Percentiles rank a stretch among this genome's conserved stretches.
Conservation (phyloP, 2,113 vertebrate species). For the Lipophrys pholis region DNA sequence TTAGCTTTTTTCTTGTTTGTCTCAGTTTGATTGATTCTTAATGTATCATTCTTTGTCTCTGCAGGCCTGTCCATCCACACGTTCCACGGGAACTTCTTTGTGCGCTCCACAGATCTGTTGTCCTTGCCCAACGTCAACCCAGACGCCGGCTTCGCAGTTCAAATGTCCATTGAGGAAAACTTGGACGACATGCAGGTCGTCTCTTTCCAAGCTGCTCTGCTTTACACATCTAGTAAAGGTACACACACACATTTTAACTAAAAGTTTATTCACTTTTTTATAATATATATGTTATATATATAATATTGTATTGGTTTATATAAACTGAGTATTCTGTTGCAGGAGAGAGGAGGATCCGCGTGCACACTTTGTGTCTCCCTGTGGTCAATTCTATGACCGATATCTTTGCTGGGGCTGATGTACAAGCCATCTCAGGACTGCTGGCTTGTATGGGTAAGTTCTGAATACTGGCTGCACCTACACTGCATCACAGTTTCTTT, state of each 20-base stretch:
- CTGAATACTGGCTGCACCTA: background rate
- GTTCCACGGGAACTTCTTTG: slow-evolving; percentile 99
- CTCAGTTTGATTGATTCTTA: background rate
- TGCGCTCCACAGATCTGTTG: slow-evolving; percentile 94
- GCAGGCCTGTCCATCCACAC: slow-evolving; percentile 97
- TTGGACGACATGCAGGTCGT: slow-evolving; percentile 92
- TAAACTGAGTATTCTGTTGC: background rate
- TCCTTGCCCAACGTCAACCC: slow-evolving; percentile 97
- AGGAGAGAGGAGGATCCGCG: slow-evolving; percentile 96
- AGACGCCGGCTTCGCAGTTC: slow-evolving; percentile 95
- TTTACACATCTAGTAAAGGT: slow-evolving; percentile 99
- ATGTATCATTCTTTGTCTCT: background rate
- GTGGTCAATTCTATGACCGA: slow-evolving; percentile 93
- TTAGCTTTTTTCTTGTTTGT: too few species aligned
- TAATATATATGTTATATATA: too few species aligned
- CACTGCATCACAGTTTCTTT: too few species aligned
- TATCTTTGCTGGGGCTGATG: slow-evolving; percentile 94
- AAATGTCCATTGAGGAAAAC: slow-evolving; percentile 97
- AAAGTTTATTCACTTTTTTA: background rate
- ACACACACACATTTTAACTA: background rate
- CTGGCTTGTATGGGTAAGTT: slow-evolving; percentile 95
- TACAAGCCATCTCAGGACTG: slow-evolving; percentile 93
- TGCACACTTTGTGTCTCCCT: slow-evolving; percentile 96
- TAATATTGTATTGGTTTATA: background rate
- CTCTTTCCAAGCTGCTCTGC: slow-evolving; percentile 96